A percentile compares a stretch with the other conserved stretches of the same genome.
These are phyloP conservation scores for Philaethria dido DNA, from an alignment of 2,888 invertebrate genomes.

Conservation along the genomic window DNA sequence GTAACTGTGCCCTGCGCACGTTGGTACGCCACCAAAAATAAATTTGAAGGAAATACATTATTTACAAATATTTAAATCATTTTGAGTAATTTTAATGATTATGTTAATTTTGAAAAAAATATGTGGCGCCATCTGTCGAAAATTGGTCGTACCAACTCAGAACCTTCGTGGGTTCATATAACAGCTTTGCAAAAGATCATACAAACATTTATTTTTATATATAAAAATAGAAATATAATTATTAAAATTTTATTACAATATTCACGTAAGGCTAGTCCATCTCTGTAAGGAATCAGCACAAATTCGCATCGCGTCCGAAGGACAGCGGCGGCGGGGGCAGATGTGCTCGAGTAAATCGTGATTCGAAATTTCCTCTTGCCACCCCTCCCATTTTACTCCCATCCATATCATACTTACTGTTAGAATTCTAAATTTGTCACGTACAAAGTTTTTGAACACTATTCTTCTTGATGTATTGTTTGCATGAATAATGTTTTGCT, in stretches of 20 bases:
- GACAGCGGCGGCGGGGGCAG: conserved; percentile 66
- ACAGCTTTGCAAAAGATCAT: too few species aligned
- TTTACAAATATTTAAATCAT: too few species aligned
- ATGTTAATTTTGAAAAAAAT: too few species aligned
- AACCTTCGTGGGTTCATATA: too few species aligned
- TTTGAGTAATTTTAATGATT: too few species aligned
- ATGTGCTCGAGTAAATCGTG: conserved; percentile 73
- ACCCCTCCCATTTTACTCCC: conserved; percentile 39
- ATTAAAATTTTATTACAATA: background rate
- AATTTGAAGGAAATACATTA: too few species aligned
- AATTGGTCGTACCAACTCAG: too few species aligned
- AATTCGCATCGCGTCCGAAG: conserved; percentile 68
- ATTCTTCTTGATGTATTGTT: background rate
- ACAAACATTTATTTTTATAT: too few species aligned
- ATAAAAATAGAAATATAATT: background rate
- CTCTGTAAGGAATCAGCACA: conserved; percentile 53
- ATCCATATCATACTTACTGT: conserved; percentile 20
- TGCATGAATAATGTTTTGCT: background rate
- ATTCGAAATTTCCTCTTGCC: conserved; percentile 55
- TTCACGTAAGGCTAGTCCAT: conserved; percentile 49
- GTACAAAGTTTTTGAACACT: background rate
- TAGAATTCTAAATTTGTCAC: conserved; percentile 2
- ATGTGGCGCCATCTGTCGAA: too few species aligned
- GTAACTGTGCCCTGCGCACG: too few species aligned
- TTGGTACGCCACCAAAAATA: too few species aligned